Evolutionary conservation across 2,113 vertebrate genomes (phyloP), one percentile per base, ranked within the genome.

Genomic region (Glaucidium brasilianum): DNA sequence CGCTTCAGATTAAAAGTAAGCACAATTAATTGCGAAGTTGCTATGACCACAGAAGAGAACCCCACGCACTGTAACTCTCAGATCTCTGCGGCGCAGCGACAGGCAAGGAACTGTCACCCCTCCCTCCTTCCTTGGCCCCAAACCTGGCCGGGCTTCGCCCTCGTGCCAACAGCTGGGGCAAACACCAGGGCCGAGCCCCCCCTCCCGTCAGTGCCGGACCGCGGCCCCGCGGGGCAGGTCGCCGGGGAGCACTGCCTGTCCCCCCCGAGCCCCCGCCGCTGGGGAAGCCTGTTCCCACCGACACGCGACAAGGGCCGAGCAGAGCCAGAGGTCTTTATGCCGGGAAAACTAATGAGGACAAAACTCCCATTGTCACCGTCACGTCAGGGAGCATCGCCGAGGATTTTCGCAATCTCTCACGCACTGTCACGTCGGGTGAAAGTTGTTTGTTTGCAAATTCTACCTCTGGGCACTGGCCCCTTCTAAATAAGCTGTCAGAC

Each of bases 361-460:
- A 67, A 77, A 32, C 68, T 74, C 52, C 78, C 59, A 15, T 37
- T 82, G 76, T 37, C 66, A 35, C 82, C 5, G 82, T 13, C 66
- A 66, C 52, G 15, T 66, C 95, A 67, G 88, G 3, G 32, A 50
- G 67, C 75, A 15, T 41, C 15, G 23, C 59, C 43, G 9, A 15
- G 39, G 81, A 25, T 32, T 77, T 91, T 73, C 15, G 50, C 94
- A 69, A 60, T 22, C 64, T 66, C 81, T 58, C 22, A 43, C n/a
- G 1, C 50, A 5, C 88, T 39, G 85, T 39, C 32, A 3, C 8
- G 45, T 30, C 34, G 18, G 71, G 64, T 52, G 87, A 22, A 34
- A 85, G 64, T 34, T 94, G 80, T 90, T 88, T 94, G 91, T 92
- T 94, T 74, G 91, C 81, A 87, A 82, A 77, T 67, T 63, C 71